Conservation (phyloP, 2,797 vertebrate species). For the Notamacropus eugenii region DNA sequence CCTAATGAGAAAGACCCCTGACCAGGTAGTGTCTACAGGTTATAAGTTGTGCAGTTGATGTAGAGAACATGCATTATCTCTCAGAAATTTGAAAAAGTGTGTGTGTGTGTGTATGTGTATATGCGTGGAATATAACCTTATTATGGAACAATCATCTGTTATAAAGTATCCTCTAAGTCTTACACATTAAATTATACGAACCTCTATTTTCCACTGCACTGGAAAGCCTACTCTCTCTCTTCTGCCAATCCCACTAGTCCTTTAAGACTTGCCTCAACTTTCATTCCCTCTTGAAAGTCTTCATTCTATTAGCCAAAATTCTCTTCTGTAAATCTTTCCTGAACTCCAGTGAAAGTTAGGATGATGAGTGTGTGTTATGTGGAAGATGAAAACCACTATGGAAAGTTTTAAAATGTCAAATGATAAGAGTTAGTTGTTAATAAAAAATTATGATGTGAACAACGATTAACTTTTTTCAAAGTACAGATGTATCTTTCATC, state of each 20-base stretch:
- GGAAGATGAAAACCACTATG: neutral
- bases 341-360: neutral
- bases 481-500: neutral
- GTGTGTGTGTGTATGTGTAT: neutral
- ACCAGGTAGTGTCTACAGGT: neutral
- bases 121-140: neutral
- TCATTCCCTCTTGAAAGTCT: neutral
- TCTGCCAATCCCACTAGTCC: neutral
- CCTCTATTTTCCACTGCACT: neutral
- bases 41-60: neutral
- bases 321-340: neutral
- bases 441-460: neutral
- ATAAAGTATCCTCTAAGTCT: neutral
- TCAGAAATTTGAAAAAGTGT: neutral
- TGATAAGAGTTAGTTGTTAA: neutral
- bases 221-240: neutral
- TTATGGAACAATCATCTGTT: neutral
- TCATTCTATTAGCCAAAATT: neutral
- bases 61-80: neutral
- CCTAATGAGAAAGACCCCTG: neutral
- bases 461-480: neutral
- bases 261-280: neutral
- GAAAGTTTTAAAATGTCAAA: constrained; percentile 9
- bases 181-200: neutral
- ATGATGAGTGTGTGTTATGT: neutral